Evolutionary conservation across 2,113 vertebrate species (phyloP).

Genomic region (Anoplopoma fimbria): DNA sequence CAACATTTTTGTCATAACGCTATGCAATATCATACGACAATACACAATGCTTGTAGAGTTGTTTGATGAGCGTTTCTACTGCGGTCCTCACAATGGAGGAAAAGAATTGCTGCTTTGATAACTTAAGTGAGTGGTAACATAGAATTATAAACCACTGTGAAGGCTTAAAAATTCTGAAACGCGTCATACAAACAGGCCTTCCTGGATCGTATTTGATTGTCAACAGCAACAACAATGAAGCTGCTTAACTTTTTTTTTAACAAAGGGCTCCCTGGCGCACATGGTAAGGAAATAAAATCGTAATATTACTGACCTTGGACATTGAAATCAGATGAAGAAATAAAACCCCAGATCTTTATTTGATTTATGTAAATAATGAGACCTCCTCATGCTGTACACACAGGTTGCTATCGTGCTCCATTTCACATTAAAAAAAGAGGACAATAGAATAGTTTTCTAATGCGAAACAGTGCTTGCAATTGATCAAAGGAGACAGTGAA

Average conservation of each 20-base stretch:
- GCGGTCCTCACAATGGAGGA: no score
- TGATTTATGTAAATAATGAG: not conserved
- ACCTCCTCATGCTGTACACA: not conserved
- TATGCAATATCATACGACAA: not conserved
- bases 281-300: not conserved
- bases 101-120: not conserved
- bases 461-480: not conserved
- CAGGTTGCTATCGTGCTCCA: no score
- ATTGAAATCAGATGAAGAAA: no score
- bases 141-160: not conserved
- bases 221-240: not conserved
- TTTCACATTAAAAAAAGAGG: not conserved
- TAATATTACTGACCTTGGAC: no score
- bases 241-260: not conserved
- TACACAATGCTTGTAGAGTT: not conserved
- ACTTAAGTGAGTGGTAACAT: not conserved
- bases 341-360: no score
- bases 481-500: not conserved
- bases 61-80: not conserved
- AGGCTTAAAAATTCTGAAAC: not conserved
- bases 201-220: not conserved
- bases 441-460: not conserved
- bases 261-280: not conserved
- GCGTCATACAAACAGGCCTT: not conserved
- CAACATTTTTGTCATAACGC: not conserved